Evolutionary conservation across 2,888 invertebrate species (phyloP).

Genomic region (Tetheella fluctuosa): DNA sequence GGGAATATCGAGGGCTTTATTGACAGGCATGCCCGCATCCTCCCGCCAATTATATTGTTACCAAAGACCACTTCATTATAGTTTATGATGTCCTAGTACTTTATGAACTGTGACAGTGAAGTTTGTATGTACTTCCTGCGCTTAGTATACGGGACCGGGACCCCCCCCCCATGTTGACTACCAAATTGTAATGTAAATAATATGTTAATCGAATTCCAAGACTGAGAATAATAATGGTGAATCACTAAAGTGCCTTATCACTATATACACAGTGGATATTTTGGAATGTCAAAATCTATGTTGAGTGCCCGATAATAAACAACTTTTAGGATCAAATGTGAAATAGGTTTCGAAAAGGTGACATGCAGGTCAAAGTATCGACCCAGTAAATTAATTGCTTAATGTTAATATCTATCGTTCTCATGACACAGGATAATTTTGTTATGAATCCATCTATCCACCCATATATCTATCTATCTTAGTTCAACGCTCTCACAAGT

Average conservation of each 20-base stretch:
- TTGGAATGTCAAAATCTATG: too few species aligned
- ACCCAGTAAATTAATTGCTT: too few species aligned
- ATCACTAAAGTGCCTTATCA: too few species aligned
- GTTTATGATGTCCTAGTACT: neutral
- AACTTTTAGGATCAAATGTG: too few species aligned
- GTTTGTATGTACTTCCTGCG: neutral
- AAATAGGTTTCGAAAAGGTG: too few species aligned
- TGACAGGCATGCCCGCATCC: slow-evolving; percentile 47
- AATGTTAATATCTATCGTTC: too few species aligned
- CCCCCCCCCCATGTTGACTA: neutral
- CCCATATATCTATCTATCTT: too few species aligned
- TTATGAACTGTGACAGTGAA: neutral
- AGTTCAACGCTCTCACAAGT: neutral
- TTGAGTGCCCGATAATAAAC: too few species aligned
- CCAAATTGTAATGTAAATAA: neutral
- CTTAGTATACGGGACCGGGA: neutral
- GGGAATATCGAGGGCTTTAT: slow-evolving; percentile 12
- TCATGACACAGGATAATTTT: too few species aligned
- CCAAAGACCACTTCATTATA: slow-evolving; percentile 21
- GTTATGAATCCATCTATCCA: too few species aligned
- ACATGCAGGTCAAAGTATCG: too few species aligned
- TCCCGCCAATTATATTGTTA: slow-evolving; percentile 38
- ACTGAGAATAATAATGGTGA: neutral
- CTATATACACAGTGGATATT: too few species aligned
- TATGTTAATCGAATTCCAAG: neutral